These are phyloP conservation scores for Chironomus tentans DNA, from an alignment of 2,888 invertebrate species.

Conservation along the genomic window DNA sequence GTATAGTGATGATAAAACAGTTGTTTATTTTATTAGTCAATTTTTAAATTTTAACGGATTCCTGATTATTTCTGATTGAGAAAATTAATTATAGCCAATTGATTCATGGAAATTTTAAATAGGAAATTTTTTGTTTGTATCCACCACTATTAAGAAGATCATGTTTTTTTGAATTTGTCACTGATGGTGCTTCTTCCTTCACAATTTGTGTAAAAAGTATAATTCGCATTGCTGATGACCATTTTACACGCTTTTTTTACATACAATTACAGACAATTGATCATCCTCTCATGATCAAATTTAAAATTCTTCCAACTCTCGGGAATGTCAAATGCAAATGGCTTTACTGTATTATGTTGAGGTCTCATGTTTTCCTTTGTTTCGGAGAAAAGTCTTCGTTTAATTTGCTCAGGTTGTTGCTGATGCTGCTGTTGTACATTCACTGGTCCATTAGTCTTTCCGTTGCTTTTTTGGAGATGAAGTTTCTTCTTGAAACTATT, in stretches of 20 bases:
- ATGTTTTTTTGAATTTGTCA: not conserved
- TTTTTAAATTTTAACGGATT: no score
- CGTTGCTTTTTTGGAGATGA: not conserved
- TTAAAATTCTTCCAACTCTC: slow-evolving; percentile 22
- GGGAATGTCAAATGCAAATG: slow-evolving; percentile 2
- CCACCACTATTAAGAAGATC: not conserved
- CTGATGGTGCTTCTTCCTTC: not conserved
- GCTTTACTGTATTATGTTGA: not conserved
- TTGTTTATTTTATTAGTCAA: no score
- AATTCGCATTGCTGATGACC: no score
- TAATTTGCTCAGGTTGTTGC: not conserved
- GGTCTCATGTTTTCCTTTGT: not conserved
- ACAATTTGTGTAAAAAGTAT: not conserved
- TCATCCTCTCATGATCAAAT: slow-evolving; percentile 13
- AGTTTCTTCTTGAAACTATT: slow-evolving; percentile 12
- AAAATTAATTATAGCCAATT: no score
- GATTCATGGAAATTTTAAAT: no score
- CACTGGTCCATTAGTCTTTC: not conserved
- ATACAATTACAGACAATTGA: not conserved
- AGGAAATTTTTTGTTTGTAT: no score
- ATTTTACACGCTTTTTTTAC: no score
- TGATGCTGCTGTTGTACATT: not conserved
- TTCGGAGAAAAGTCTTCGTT: slow-evolving; percentile 6
- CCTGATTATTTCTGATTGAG: no score
- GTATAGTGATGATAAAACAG: no score